These are phyloP conservation scores for Ypsolopha scabrella DNA, from an alignment of 2,888 invertebrate species.

Conservation along the genomic window DNA sequence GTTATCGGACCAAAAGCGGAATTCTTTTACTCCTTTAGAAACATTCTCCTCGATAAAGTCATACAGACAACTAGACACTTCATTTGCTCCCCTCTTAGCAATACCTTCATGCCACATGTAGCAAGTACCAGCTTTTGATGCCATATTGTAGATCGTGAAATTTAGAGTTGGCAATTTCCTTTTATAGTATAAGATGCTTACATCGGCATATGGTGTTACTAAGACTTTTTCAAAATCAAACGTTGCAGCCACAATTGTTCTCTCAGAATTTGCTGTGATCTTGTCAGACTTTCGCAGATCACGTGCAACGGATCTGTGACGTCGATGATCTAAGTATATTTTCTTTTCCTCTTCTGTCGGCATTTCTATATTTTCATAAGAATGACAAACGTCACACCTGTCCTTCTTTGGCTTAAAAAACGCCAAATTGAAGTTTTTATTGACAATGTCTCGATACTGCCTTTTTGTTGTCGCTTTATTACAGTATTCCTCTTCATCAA, in stretches of 20 bases:
- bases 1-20: slow-evolving; percentile 17
- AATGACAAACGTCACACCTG: slow-evolving; percentile 8
- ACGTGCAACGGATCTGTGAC: neutral
- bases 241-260: slow-evolving; percentile 4
- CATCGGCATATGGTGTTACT: slow-evolving; percentile 7
- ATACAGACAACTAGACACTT: slow-evolving; percentile 14
- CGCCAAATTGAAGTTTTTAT: slow-evolving; percentile 12
- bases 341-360: too few relatives aligned
- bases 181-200: slow-evolving; percentile 15
- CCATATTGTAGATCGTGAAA: slow-evolving; percentile 14
- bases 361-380: slow-evolving; percentile 6
- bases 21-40: slow-evolving; percentile 9
- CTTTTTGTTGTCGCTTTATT: slow-evolving; percentile 1
- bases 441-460: slow-evolving; percentile 10
- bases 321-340: too few relatives aligned
- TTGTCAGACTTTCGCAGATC: neutral
- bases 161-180: slow-evolving; percentile 12
- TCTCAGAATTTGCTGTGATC: neutral
- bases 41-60: slow-evolving; percentile 9
- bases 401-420: slow-evolving; percentile 13
- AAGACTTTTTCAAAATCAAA: slow-evolving; percentile 15
- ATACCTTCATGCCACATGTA: slow-evolving; percentile 17
- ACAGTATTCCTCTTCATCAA: slow-evolving; percentile 1
- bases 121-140: slow-evolving; percentile 11
- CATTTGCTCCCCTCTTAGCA: slow-evolving; percentile 16